phyloP scores from a whole-genome alignment of 2,113 vertebrate genomes.

The Anarrhichthys ocellatus region DNA sequence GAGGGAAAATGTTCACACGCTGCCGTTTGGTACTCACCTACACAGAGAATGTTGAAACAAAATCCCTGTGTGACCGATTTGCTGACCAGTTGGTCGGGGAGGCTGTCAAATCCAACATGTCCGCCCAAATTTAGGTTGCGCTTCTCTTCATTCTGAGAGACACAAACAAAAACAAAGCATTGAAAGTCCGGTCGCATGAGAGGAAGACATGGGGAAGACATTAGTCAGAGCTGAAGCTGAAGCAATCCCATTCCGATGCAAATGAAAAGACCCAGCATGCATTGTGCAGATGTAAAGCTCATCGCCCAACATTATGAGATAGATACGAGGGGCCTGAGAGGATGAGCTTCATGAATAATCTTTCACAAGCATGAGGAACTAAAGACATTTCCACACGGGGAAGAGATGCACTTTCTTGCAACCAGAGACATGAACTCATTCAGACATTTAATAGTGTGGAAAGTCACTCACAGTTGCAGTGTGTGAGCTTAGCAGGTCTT shows the following conservation, averaged over 20 bases:
- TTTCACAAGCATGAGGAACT: conserved; percentile 21
- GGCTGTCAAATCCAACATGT: conserved; percentile 98
- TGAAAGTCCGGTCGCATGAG: neutral
- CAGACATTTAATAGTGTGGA: neutral
- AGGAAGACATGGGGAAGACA: conserved; percentile 40
- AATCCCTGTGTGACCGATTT: conserved; percentile 98
- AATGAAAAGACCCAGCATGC: conserved; percentile 32
- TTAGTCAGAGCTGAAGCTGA: conserved; percentile 33
- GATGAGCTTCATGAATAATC: conserved; percentile 48
- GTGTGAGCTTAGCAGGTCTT: neutral
- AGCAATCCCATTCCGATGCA: conserved; percentile 54
- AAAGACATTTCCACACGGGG: conserved; percentile 15
- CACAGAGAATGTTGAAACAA: conserved; percentile 99
- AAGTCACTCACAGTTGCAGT: neutral
- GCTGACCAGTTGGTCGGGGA: conserved; percentile 98
- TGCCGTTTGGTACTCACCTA: conserved; percentile 88
- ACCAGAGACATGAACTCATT: neutral
- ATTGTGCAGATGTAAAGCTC: conserved; percentile 52
- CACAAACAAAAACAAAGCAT: conserved; percentile 33
- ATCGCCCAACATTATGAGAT: conserved; percentile 18
- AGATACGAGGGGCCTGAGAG: conserved; percentile 38
- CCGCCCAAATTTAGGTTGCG: conserved; percentile 92
- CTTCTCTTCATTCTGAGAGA: conserved; percentile 90
- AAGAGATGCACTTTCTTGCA: neutral
- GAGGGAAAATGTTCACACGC: neutral